Conservation (phyloP, 2,888 invertebrate genomes). For the Drosophila hawaiiensis region DNA sequence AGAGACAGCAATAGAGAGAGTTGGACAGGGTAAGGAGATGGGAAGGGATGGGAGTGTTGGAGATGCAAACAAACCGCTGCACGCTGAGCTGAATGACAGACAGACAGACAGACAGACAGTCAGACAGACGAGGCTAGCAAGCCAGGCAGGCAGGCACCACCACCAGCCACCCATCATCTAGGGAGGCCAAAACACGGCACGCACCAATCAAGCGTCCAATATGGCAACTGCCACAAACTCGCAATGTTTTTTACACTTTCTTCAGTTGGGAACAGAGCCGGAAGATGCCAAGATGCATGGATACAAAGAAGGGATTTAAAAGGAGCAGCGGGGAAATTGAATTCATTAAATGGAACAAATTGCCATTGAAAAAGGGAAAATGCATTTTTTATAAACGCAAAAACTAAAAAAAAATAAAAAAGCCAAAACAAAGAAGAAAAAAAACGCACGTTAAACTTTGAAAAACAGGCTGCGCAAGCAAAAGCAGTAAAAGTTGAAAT, state of each 20-base stretch:
- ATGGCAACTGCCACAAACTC: neutral
- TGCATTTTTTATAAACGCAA: conserved; percentile 41
- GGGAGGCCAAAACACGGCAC: conserved; percentile 8
- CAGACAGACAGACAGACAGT: neutral
- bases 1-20: neutral
- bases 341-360: conserved; percentile 23
- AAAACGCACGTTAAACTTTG: neutral
- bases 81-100: conserved; percentile 30
- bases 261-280: conserved; percentile 19
- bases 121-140: neutral
- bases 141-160: neutral
- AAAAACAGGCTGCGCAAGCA: no score
- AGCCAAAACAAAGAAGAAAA: neutral
- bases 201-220: conserved; percentile 41
- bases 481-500: neutral
- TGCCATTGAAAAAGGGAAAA: conserved; percentile 18
- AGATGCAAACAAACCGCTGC: conserved; percentile 52
- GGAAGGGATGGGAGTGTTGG: neutral
- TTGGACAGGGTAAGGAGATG: neutral
- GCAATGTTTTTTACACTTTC: conserved; percentile 17
- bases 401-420: neutral
- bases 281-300: conserved; percentile 11
- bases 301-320: neutral
- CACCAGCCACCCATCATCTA: neutral
- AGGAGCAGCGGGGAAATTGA: neutral